These are phyloP conservation scores for Macquaria ambigua DNA, from an alignment of 2,113 vertebrate species.

Conservation along the genomic window DNA sequence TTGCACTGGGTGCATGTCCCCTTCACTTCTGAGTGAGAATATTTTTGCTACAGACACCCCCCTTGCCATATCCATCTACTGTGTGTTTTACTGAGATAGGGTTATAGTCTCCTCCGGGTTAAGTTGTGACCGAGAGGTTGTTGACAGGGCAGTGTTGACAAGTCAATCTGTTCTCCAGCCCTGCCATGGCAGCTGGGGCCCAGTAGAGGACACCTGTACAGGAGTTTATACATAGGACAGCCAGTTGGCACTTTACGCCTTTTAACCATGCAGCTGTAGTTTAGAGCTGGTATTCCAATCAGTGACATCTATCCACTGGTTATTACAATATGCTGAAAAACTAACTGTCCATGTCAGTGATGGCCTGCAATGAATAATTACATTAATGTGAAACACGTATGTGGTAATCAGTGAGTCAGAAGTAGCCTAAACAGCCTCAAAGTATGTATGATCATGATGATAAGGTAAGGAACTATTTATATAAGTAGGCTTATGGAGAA, in stretches of 20 bases:
- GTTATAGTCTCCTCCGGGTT: slow-evolving; percentile 24
- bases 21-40: slow-evolving; percentile 26
- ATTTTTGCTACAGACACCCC: slow-evolving; percentile 16
- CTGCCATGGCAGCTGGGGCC: slow-evolving; percentile 67
- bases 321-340: not conserved
- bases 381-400: not conserved
- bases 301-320: too few species aligned
- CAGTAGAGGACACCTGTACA: slow-evolving; percentile 27
- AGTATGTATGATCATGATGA: not conserved
- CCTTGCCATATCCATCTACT: slow-evolving; percentile 24
- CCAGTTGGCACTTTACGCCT: slow-evolving; percentile 6
- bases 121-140: slow-evolving; percentile 51
- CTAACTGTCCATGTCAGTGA: not conserved
- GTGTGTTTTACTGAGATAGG: slow-evolving; percentile 30
- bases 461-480: not conserved
- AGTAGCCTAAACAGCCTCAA: not conserved
- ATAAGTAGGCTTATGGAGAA: too few species aligned
- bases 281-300: not conserved
- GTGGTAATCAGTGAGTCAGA: not conserved
- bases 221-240: slow-evolving; percentile 31
- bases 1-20: not conserved
- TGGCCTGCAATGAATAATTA: not conserved
- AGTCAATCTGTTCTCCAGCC: slow-evolving; percentile 43
- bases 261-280: slow-evolving; percentile 8
- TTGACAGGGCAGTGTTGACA: slow-evolving; percentile 68